Evolutionary conservation across 2,888 invertebrate species (phyloP), one percentile per base, ranked within the genome.

Genomic region (Gandaritis pyraliata): DNA sequence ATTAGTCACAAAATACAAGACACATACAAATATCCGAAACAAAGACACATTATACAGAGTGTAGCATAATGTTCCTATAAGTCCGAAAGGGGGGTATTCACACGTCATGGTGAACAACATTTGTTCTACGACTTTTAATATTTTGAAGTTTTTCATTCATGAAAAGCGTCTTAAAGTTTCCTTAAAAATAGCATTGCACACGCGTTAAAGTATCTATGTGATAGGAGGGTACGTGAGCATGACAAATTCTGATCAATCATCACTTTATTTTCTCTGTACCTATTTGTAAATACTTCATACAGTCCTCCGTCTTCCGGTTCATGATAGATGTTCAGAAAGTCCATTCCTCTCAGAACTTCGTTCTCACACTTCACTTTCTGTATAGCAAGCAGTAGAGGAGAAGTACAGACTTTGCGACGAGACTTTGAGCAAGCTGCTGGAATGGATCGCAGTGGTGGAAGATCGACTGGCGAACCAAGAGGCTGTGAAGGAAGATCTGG

Each of bases 371-470:
- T 67, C 73, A 69, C 48, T 49, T 62, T 64, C 84, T 74, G 72
- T 87, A 72, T 94, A 98, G 98, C 97, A 97, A 96, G 98, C 98
- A 80, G 97, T 98, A 75, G 97, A 98, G 91, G 98, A 98, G 87
- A 97, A 97, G 88, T 98, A 97, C 94, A 96, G 96, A 83, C 93
- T 97, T 76, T 98, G 97, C 88, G 97, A 97, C 86, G 97, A 97
- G 85, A 96, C 95, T 45, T 93, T 98, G 63, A 95, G 95, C 66
- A 96, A 96, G 82, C 93, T 98, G 61, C 93, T 97, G 74, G 95
- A 96, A 86, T 98, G 98, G 98, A 95, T 98, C 73, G 94, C 94
- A 23, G 95, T 96, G 64, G 93, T 98, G 8, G 98, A 98, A 87
- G 95, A 96, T 70, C 94, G 95, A 75, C 93, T 98, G 71, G 96